Conservation (phyloP, 2,888 invertebrate genomes). For the Dasypolia templi region DNA sequence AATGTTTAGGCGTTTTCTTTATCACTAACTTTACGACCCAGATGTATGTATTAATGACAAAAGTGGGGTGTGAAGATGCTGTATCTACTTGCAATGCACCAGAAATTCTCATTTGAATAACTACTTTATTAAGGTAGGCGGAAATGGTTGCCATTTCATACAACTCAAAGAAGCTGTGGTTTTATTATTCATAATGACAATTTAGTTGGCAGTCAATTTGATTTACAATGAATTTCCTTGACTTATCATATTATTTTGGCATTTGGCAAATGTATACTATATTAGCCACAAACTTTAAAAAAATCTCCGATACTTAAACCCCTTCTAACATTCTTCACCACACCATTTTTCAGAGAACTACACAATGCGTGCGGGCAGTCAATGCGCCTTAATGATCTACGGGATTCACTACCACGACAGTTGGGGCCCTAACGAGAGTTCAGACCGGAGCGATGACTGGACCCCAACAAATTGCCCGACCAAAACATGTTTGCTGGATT, state of each 20-base stretch:
- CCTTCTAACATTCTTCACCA: neutral
- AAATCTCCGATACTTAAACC: neutral
- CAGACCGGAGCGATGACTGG: slow-evolving; percentile 72
- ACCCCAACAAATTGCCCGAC: slow-evolving; percentile 56
- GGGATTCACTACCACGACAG: slow-evolving; percentile 64
- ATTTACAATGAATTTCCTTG: neutral
- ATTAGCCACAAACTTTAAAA: neutral
- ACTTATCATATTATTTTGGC: neutral
- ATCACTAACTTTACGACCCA: neutral
- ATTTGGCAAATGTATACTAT: no score
- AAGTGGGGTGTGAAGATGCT: neutral
- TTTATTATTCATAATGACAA: neutral
- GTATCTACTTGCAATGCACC: neutral
- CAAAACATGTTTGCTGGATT: slow-evolving; percentile 66
- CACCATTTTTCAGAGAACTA: slow-evolving; percentile 62
- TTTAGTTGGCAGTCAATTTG: neutral
- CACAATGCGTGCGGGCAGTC: slow-evolving; percentile 65
- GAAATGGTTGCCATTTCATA: neutral
- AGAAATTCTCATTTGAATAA: neutral
- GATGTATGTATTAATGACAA: neutral
- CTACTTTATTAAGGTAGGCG: neutral
- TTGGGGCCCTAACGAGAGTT: slow-evolving; percentile 68
- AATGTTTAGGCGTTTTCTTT: slow-evolving; percentile 4
- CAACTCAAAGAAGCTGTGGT: neutral
- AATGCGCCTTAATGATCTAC: slow-evolving; percentile 54